Conservation (phyloP, 2,113 vertebrate species). For the Macquaria ambigua region DNA sequence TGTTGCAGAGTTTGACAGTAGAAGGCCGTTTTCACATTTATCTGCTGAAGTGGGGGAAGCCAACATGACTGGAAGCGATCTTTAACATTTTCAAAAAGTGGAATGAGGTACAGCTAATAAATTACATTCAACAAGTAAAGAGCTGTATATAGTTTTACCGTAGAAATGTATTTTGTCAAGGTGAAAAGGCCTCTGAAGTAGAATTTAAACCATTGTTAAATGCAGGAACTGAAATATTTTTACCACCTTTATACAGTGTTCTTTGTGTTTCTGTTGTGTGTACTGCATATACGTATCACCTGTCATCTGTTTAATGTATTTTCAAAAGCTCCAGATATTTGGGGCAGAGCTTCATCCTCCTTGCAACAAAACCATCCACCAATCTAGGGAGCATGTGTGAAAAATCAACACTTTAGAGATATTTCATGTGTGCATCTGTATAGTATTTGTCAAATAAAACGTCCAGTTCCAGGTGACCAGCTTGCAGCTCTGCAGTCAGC, state of each 20-base stretch:
- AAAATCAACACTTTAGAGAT: neutral
- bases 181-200: neutral
- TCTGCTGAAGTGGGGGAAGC: too few species aligned
- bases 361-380: neutral
- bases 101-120: neutral
- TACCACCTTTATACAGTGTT: too few species aligned
- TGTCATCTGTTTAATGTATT: too few species aligned
- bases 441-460: neutral
- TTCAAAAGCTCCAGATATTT: too few species aligned
- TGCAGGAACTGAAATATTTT: neutral
- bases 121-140: neutral
- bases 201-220: neutral
- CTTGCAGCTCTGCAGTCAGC: neutral
- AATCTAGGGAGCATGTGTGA: neutral
- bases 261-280: too few species aligned
- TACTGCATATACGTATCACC: too few species aligned
- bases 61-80: too few species aligned
- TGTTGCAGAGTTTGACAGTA: too few species aligned
- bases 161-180: neutral
- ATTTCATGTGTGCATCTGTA: neutral
- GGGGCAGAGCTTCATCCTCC: neutral
- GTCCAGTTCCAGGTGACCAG: neutral
- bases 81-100: neutral
- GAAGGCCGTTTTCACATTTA: too few species aligned
- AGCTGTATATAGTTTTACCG: neutral